Base-by-base conservation (phyloP, 2,113 vertebrate species). In the Oreamnos americanus region DNA sequence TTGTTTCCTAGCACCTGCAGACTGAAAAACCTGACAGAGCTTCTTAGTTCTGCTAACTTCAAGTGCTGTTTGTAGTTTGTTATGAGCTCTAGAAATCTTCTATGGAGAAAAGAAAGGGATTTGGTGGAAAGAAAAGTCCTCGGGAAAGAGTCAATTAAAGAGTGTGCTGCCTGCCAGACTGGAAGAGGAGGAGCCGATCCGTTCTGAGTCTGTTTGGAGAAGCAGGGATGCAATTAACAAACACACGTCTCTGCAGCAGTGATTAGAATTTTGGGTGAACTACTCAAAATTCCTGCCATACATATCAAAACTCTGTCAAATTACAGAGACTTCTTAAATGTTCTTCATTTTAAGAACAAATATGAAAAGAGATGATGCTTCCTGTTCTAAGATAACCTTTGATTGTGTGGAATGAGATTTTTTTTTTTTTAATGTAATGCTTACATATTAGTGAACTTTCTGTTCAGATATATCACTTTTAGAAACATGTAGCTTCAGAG, bases 81-180 rank as follows among this genome's bases (percentile, higher is more conserved):
- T 93, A 57, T 7, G 45, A 98, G 78, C 85, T 96, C 15, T 91
- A 78, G 94, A 97, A 96, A 89, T 81, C 57, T 79, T 47, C 88
- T 62, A 7, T 97, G 64, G 90, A 93, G n/a, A 79, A 96, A 91
- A 95, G 25, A 90, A 96, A 82, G 90, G 96, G 21, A 83, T 33
- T 97, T 58, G 57, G 19, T 95, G 1, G 49, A 76, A 55, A 97
- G 90, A 81, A 97, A 88, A 79, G 13, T 58, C 55, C 47, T 74
- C 97, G 84, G 60, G 96, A 97, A 97, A 95, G 94, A 78, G 82
- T 98, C 57, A 97, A 12, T 96, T 83, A 97, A 90, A 84, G 91
- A 78, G 4, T 93, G 9, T n/a, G 26, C 89, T 92, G 21, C 21
- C 62, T 98, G 91, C 87, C 98, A 92, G 33, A 97, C 79, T 90